Base-by-base conservation (phyloP, 2,113 vertebrate species). In the Corythornis madagascariensis region DNA sequence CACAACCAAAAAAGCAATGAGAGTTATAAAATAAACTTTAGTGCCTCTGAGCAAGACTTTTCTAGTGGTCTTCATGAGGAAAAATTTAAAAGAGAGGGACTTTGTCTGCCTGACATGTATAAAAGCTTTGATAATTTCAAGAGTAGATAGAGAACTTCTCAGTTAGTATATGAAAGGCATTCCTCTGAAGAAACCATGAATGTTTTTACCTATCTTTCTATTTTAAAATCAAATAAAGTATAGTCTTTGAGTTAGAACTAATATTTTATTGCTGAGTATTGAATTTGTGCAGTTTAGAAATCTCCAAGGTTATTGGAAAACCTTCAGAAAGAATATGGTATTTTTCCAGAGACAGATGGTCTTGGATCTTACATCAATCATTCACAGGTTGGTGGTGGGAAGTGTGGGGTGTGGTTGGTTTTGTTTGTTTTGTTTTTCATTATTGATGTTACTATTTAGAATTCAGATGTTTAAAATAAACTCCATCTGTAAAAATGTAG, bases 121-220 rank as follows among this genome's bases (percentile, higher is more conserved):
- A 83, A 90, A 80, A 65, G 18, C 60, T 94, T 86, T 81, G 52
- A 81, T 25, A 72, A 48, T 74, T 66, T 90, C 60, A 93, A 77
- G 69, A 78, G 47, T 29, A 80, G 26, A 38, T n/a, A 31, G 11
- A 80, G 25, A 33, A 56, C 38, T 80, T 67, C 45, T 74, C 11
- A 22, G 33, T 57, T 50, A 59, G 56, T 57, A 65, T 16, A 42
- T 79, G 43, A 91, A 92, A 79, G 29, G 8, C 55, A 40, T 78
- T 91, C 43, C 43, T 83, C 25, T 80, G 76, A 59, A 63, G 53
- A 90, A 85, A 67, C 16, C 14, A 28, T 65, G 7, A 73, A 21
- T 73, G 16, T 80, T 90, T 90, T 83, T 26, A 61, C 86, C n/a
- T 88, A 6, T 56, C 71, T 82, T 87, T 83, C n/a, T 83, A 21